These are phyloP conservation scores for Zapus hudsonius DNA, from an alignment of 2,113 vertebrate genomes.

Conservation along the genomic window DNA sequence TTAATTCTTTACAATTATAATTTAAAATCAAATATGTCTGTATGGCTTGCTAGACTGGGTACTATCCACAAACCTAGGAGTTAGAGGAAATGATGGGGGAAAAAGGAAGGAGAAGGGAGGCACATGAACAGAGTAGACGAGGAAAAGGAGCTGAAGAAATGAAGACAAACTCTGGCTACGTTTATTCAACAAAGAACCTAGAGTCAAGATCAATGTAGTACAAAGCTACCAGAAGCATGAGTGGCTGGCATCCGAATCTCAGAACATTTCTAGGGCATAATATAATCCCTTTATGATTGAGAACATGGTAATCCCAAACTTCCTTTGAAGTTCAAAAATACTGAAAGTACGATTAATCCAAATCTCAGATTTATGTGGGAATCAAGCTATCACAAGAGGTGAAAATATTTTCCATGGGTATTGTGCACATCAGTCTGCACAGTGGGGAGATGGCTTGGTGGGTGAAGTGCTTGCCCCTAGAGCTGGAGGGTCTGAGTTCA, in stretches of 20 bases:
- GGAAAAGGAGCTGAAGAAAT: not conserved
- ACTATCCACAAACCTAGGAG: not conserved
- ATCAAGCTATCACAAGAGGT: not conserved
- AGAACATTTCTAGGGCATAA: not conserved
- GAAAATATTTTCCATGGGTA: not conserved
- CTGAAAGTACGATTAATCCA: not conserved
- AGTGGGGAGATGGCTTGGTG: too few species aligned
- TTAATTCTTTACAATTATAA: not conserved
- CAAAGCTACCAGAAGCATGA: not conserved
- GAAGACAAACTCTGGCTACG: not conserved
- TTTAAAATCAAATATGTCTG: not conserved
- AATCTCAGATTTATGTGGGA: not conserved
- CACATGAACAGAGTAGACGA: not conserved
- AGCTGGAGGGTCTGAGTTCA: too few species aligned
- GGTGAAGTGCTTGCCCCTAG: too few species aligned
- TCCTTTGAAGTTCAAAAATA: not conserved
- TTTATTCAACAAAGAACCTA: not conserved
- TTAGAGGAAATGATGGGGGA: not conserved
- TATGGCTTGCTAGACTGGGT: not conserved
- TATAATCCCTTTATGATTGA: not conserved
- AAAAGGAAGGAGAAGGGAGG: not conserved
- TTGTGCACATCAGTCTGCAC: not conserved
- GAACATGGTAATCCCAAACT: slow-evolving; percentile 5
- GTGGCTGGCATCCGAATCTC: not conserved
- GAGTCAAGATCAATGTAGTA: not conserved